Base-by-base conservation (phyloP, 2,797 vertebrate species). In the Clarias pachynema region DNA sequence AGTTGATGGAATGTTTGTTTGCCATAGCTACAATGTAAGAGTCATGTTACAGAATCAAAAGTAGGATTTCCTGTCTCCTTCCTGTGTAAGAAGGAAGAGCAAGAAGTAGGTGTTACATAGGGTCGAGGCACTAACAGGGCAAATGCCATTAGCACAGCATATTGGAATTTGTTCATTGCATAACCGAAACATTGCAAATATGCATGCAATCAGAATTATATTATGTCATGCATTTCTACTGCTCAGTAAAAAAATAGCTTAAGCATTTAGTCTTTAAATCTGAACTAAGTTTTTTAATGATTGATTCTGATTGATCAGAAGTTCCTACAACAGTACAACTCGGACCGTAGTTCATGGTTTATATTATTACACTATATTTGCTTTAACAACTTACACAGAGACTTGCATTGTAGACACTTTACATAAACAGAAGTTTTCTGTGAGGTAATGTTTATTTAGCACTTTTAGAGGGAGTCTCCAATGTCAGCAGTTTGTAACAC, bases 51-150 rank as follows among this genome's bases (percentile, higher is more conserved):
- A 89, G 86, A 93, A 92, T 95, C 91, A 94, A 95, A 95, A 88
- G 91, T 81, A 94, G 94, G 94, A 95, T 95, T 95, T 95, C 94
- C 95, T 95, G 94, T 94, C 91, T 93, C 57, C 74, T 77, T 75
- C 73, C 85, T 59, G 88, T 89, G 53, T 24, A 59, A 70, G 65
- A 14, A 70, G 49, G 29, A 26, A 49, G 12, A 53, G n/a, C 40
- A 44, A 79, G 34, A 37, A 24, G 24, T 34, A 78, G 26, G 57
- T 31, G 18, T 24, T 78, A 34, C 56, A 53, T 56, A 5, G 16
- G 18, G 31, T 77, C 16, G 59, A 77, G 29, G 53, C 75, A 63
- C 7, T 63, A 59, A 59, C 3, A 15, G 24, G 4, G 37, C 31
- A 60, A 40, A 15, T 34, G 15, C 20, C 73, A 31, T 75, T 20